Evolutionary conservation across 2,797 vertebrate species (phyloP).

Genomic region (Setipinna tenuifilis): DNA sequence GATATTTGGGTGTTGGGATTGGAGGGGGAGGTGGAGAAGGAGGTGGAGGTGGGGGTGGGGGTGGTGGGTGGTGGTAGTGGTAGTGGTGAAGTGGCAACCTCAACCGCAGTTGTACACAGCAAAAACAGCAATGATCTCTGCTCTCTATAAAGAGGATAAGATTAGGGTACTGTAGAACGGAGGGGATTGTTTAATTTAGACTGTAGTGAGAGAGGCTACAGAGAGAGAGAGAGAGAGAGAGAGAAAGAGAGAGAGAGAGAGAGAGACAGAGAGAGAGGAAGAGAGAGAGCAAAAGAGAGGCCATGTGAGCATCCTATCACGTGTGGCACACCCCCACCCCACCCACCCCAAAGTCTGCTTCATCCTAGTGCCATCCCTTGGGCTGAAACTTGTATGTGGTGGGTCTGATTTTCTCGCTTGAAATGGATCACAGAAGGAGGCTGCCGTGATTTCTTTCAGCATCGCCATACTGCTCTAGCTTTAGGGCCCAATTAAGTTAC

Average conservation of each 20-base stretch:
- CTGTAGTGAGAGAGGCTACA: not conserved
- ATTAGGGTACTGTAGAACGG: not conserved
- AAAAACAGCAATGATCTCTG: not conserved
- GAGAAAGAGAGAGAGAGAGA: not conserved
- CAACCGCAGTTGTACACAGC: not conserved
- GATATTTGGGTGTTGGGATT: slow-evolving; percentile 16
- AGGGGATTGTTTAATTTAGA: slow-evolving; percentile 17
- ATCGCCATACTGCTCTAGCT: not conserved
- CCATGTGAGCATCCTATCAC: not conserved
- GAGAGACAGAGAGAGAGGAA: not conserved
- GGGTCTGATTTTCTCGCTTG: not conserved
- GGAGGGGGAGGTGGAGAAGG: slow-evolving; percentile 8
- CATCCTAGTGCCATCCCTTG: not conserved
- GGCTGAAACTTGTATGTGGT: slow-evolving; percentile 5
- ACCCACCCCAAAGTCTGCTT: not conserved
- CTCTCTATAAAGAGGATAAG: not conserved
- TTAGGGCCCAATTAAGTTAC: slow-evolving; percentile 14
- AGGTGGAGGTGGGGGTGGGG: not conserved
- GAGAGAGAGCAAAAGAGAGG: not conserved
- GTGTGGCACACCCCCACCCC: not conserved
- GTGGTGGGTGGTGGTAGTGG: not conserved
- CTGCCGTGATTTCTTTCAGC: not conserved
- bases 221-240: not conserved
- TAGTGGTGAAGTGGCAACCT: not conserved
- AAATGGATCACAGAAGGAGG: not conserved